Conservation (phyloP, 2,113 vertebrate genomes). For the Monarcha castaneiventris region DNA sequence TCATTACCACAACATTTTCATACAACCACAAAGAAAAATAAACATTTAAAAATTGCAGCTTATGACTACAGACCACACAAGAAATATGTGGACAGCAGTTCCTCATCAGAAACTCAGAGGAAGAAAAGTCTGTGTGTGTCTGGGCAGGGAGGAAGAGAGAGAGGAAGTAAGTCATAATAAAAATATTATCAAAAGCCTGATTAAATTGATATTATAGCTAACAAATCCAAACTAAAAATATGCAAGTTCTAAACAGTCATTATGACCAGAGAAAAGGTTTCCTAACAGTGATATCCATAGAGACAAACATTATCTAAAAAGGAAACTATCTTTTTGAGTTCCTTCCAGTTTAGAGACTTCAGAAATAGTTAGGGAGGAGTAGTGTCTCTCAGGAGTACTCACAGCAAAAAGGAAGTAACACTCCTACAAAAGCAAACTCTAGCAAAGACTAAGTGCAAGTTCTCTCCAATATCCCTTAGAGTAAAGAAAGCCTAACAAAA, state of each 20-base stretch:
- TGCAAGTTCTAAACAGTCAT: background rate
- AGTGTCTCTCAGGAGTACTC: background rate
- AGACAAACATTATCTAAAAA: background rate
- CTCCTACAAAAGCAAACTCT: background rate
- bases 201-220: background rate
- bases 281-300: background rate
- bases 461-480: background rate
- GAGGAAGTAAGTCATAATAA: constrained; percentile 8
- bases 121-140: background rate
- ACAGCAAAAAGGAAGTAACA: constrained; percentile 19
- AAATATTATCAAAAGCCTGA: constrained; percentile 28
- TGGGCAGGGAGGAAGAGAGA: background rate
- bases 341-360: constrained; percentile 1
- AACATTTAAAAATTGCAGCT: background rate
- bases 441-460: background rate
- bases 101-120: background rate
- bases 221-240: constrained; percentile 15
- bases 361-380: constrained; percentile 4
- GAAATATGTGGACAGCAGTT: constrained; percentile 3
- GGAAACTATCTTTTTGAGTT: constrained; percentile 10
- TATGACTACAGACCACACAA: constrained; percentile 42
- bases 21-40: background rate
- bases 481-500: background rate
- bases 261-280: background rate
- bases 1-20: constrained; percentile 11